Base-by-base conservation (phyloP, 2,113 vertebrate species). In the Phoenicopterus ruber region DNA sequence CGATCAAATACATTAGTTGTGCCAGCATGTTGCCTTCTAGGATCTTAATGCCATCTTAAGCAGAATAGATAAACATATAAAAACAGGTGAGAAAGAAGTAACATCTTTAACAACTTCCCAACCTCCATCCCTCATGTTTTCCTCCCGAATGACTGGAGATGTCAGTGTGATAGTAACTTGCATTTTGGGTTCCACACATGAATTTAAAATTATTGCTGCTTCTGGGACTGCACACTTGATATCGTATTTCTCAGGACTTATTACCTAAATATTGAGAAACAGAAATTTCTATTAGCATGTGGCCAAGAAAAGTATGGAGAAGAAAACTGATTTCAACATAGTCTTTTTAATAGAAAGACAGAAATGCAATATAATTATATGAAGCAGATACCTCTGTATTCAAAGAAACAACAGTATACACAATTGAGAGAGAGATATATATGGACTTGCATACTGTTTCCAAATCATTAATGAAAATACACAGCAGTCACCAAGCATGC, bases 131-230 rank as follows among this genome's bases (percentile, higher is more conserved):
- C 97, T 98, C 96, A 98, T 97, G 97, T 97, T 98, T 87, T 99
- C 99, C 92, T 99, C 99, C 92, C 99, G 98, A 98, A 99, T 99
- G 97, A 99, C 95, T 40, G 99, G 99, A 76, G 99, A 99, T 38
- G 99, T 99, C 98, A 99, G 96, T 10, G 99, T 99, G 98, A 99
- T 99, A 49, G 99, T 99, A 96, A 99, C 99, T 98, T 99, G 99
- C 99, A 99, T 99, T 99, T 99, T 99, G 85, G 99, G 99, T 93
- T 99, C 99, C 82, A 98, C 97, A 84, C 98, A 97, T 3, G 99
- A 99, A 70, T 98, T 99, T 97, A 99, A 98, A 97, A 99, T 98
- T 97, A 99, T 99, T 82, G 99, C 98, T 15, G 99, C 98, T 97
- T 99, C 99, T 95, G 99, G 97, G 36, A 98, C 46, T n/a, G 98